A percentile compares a stretch with the other conserved stretches of the same genome.
Conservation (phyloP, 2,888 invertebrate genomes). For the Sinotaia quadrata region DNA sequence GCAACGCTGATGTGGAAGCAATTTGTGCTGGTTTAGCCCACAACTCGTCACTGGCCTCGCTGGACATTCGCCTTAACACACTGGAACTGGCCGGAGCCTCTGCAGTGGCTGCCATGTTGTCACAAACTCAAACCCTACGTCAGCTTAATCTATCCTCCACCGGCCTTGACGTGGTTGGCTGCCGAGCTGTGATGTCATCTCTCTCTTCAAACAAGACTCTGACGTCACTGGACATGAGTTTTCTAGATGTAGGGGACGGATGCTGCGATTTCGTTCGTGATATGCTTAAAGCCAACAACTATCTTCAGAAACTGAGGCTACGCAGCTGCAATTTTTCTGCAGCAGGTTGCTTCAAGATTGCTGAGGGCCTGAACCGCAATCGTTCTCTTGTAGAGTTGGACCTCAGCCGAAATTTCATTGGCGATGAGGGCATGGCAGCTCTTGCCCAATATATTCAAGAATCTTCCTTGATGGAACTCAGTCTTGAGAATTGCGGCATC, state of each 20-base stretch:
- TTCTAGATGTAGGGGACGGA: constrained; percentile 64
- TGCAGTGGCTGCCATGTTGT: constrained; percentile 55
- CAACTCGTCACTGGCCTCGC: constrained; percentile 51
- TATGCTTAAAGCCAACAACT: constrained; percentile 55
- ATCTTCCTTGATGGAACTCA: constrained; percentile 59
- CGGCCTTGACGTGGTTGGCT: constrained; percentile 58
- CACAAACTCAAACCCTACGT: constrained; percentile 53
- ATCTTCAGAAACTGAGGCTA: constrained; percentile 61
- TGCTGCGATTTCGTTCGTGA: constrained; percentile 61
- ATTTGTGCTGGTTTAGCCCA: constrained; percentile 52
- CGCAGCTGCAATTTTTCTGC: constrained; percentile 63
- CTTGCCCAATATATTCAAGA: constrained; percentile 61
- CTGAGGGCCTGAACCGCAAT: constrained; percentile 61
- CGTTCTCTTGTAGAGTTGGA: constrained; percentile 61
- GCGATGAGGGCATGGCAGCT: constrained; percentile 58
- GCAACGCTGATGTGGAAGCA: constrained; percentile 52
- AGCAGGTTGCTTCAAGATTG: constrained; percentile 62
- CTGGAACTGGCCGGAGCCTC: constrained; percentile 61
- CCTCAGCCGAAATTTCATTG: constrained; percentile 66
- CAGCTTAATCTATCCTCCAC: constrained; percentile 65
- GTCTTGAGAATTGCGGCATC: constrained; percentile 67
- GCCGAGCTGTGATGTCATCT: constrained; percentile 51
- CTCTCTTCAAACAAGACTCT: constrained; percentile 53
- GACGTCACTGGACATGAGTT: constrained; percentile 67
- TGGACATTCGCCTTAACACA: constrained; percentile 65